A percentile compares a stretch with the other conserved stretches of the same genome.
Evolutionary conservation across 1,140 invertebrate genomes (phyloP).

Genomic region (Bombus pascuorum): DNA sequence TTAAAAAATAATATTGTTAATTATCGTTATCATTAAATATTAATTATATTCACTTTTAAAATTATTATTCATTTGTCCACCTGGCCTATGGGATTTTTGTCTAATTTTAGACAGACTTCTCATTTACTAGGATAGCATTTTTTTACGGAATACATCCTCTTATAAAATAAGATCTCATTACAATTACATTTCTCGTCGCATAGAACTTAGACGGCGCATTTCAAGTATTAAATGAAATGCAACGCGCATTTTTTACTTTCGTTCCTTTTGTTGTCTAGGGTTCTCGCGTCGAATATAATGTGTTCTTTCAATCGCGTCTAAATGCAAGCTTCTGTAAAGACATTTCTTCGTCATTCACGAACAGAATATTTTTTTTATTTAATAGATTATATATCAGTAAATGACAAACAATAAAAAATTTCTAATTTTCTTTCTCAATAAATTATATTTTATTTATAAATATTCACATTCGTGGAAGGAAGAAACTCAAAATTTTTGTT

Average conservation of each 20-base stretch:
- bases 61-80: constrained; percentile 60
- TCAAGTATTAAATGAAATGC: constrained; percentile 59
- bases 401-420: neutral
- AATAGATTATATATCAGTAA: neutral
- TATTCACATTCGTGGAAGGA: neutral
- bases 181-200: constrained; percentile 65
- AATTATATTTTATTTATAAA: neutral
- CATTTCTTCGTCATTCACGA: neutral
- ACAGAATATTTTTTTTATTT: neutral
- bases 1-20: constrained; percentile 74
- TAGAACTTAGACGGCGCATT: constrained; percentile 66
- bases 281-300: neutral
- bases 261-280: neutral
- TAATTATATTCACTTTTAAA: constrained; percentile 62
- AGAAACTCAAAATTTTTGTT: neutral
- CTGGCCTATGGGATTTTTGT: constrained; percentile 62
- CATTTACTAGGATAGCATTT: constrained; percentile 56
- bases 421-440: neutral
- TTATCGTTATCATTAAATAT: constrained; percentile 68
- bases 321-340: neutral
- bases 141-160: constrained; percentile 55
- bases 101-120: constrained; percentile 53
- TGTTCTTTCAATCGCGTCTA: neutral
- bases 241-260: neutral
- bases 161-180: constrained; percentile 72